phyloP scores from a whole-genome alignment of 2,113 vertebrate species.

The Prietella phreatophila region DNA sequence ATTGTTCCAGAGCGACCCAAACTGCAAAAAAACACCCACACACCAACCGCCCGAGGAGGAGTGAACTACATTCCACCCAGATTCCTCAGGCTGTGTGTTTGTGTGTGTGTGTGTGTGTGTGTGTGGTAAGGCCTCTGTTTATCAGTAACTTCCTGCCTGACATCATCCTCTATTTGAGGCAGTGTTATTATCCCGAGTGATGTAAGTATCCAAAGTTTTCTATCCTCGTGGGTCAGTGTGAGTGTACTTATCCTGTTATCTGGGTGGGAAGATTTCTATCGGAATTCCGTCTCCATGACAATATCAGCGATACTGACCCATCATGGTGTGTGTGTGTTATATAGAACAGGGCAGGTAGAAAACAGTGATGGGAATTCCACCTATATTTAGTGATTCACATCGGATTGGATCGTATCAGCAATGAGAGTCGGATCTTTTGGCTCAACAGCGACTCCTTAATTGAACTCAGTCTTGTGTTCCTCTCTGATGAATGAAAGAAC shows the following conservation, averaged over 20 bases:
- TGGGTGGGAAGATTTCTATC: neutral
- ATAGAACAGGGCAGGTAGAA: neutral
- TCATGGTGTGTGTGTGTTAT: neutral
- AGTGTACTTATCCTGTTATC: neutral
- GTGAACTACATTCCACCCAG: slow-evolving; percentile 62
- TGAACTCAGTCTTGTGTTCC: too few relatives aligned
- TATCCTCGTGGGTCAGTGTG: neutral
- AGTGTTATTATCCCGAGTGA: neutral
- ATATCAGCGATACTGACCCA: neutral
- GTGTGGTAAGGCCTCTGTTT: slow-evolving; percentile 60
- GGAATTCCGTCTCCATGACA: neutral
- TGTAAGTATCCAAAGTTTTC: neutral
- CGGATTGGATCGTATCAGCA: neutral
- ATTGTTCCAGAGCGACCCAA: neutral
- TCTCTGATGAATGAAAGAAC: too few relatives aligned
- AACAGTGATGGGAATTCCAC: neutral
- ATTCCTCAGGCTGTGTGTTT: slow-evolving; percentile 23
- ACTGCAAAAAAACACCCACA: neutral
- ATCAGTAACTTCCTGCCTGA: slow-evolving; percentile 72
- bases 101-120: slow-evolving; percentile 30
- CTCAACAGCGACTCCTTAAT: neutral
- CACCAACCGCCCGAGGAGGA: slow-evolving; percentile 23
- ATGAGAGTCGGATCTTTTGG: neutral
- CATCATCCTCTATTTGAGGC: slow-evolving; percentile 56
- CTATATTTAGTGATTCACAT: neutral